Conservation (phyloP, 2,113 vertebrate species). For the Ailurus styani region DNA sequence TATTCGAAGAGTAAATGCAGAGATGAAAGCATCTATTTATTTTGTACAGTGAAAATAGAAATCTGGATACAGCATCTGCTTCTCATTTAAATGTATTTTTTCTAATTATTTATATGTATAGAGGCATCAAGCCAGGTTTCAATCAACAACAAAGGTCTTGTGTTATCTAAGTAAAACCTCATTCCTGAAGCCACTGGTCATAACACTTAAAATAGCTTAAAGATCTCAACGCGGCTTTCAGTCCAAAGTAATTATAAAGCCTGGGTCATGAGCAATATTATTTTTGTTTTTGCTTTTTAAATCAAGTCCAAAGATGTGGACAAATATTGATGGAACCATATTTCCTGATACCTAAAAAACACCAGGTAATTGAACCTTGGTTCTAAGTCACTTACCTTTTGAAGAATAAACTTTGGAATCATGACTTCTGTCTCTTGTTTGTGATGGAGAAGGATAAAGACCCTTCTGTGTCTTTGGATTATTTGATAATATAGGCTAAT, state of each 20-base stretch:
- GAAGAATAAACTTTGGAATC: conserved; percentile 11
- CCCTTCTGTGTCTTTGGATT: background rate
- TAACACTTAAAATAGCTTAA: conserved; percentile 72
- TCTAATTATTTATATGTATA: conserved; percentile 76
- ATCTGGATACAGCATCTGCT: conserved; percentile 77
- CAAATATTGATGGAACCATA: conserved; percentile 58
- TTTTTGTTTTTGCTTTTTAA: conserved; percentile 60
- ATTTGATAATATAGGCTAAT: background rate
- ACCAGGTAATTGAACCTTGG: background rate
- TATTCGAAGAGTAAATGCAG: conserved; percentile 52
- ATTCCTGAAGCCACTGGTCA: conserved; percentile 71
- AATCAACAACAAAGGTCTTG: conserved; percentile 78
- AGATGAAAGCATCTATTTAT: conserved; percentile 78
- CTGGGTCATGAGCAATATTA: conserved; percentile 31
- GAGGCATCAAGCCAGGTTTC: conserved; percentile 79
- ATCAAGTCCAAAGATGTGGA: conserved; percentile 53
- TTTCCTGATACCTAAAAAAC: conserved; percentile 31
- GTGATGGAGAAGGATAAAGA: conserved; percentile 12
- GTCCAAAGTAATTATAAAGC: conserved; percentile 51
- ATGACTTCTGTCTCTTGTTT: conserved; percentile 46
- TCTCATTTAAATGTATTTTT: conserved; percentile 79
- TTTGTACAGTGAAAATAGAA: conserved; percentile 68
- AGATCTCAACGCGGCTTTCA: conserved; percentile 58
- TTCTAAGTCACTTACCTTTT: conserved; percentile 20
- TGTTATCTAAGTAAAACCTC: conserved; percentile 76